phyloP scores from a whole-genome alignment of 2,113 vertebrate genomes.

The Sturnira hondurensis region DNA sequence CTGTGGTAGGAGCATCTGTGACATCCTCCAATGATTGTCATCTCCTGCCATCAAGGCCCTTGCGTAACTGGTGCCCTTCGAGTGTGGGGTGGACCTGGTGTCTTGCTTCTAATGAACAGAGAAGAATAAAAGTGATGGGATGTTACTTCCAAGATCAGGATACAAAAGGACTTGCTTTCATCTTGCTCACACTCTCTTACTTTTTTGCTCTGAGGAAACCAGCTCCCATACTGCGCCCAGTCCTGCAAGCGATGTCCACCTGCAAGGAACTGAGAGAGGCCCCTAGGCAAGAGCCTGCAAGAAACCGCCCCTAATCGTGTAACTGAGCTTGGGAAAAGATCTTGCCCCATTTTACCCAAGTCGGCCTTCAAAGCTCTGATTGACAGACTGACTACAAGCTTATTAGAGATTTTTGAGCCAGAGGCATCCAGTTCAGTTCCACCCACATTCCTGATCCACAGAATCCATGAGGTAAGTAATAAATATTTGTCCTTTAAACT shows the following conservation, averaged over 20 bases:
- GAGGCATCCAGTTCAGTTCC: neutral
- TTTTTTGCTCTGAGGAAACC: neutral
- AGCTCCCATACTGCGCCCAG: neutral
- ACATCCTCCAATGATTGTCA: fast-evolving
- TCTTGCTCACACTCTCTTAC: neutral
- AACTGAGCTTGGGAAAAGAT: neutral
- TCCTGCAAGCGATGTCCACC: neutral
- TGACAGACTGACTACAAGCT: neutral
- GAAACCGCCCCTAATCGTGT: neutral
- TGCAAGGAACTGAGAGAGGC: neutral
- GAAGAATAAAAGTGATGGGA: neutral
- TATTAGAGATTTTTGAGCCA: neutral
- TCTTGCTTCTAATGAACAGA: neutral
- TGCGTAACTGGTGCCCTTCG: neutral
- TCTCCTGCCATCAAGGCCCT: neutral
- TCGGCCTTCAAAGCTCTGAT: neutral
- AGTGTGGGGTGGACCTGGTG: neutral
- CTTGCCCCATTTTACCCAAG: neutral
- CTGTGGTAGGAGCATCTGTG: neutral
- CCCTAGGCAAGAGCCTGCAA: neutral
- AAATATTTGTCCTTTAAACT: neutral
- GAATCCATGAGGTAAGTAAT: neutral
- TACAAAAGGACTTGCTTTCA: neutral
- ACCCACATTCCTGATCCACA: neutral
- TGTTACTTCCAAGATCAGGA: neutral